Base-by-base conservation (phyloP, 2,888 invertebrate genomes). In the Eurytoma adleriae region DNA sequence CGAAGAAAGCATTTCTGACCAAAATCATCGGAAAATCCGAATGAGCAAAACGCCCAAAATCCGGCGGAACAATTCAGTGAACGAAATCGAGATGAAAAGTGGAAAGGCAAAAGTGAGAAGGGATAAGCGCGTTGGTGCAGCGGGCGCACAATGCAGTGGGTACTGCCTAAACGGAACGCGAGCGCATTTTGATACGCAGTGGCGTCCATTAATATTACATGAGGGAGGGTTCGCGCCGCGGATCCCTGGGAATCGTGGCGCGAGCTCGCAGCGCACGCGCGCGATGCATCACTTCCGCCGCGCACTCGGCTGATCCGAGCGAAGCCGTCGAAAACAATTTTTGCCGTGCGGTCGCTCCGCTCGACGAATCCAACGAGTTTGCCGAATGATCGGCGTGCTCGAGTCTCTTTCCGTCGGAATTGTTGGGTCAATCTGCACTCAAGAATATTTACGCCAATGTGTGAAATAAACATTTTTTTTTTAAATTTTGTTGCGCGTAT, bases 171-270 rank as follows among this genome's bases (percentile, higher is more conserved):
- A 13, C 40, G n/a, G 89, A 89, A 87, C 40, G 40, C 40, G 88
- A 86, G 89, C 86, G 87, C 87, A 90, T n/a, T 90, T 90, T 89
- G 90, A 90, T 90, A 88, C 86, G 86, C 90, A 90, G 68, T 12
- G 24, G 54, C 50, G 84, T 86, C 89, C 90, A 90, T 90, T 90
- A 90, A 90, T 90, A 90, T 90, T 90, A 87, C 90, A 90, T 90
- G 90, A 72, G 30, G 77, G 66, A 90, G 88, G 89, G 88, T 87
- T 82, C 84, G 87, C 86, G 86, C 86, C 85, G 84, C 87, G 87
- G 87, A 86, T 87, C 88, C 86, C 84, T 85, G 85, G 86, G 88
- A 88, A 89, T 89, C 87, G 89, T 88, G 88, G 87, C 88, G 83
- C 79, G 83, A 85, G 84, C 87, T 86, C 85, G 85, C 83, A 84